phyloP scores from a whole-genome alignment of 2,888 invertebrate species.

The Apamea monoglypha region DNA sequence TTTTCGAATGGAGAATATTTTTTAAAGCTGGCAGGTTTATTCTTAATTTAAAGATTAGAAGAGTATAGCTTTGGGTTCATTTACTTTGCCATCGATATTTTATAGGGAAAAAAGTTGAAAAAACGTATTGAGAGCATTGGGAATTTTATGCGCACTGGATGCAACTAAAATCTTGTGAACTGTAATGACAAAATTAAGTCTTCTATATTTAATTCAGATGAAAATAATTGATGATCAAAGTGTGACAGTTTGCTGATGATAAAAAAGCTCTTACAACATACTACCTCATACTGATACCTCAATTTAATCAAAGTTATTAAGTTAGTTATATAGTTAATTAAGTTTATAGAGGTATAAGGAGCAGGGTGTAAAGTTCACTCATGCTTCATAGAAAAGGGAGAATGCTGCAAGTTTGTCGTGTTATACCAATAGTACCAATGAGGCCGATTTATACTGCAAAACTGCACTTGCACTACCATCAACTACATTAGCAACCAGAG shows the following conservation, averaged over 20 bases:
- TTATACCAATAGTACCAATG: neutral
- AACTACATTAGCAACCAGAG: neutral
- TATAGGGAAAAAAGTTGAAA: neutral
- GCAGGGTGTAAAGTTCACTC: no score
- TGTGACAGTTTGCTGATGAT: neutral
- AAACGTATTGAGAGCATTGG: neutral
- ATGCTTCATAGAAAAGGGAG: no score
- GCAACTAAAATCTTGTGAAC: neutral
- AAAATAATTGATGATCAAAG: neutral
- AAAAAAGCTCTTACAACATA: neutral
- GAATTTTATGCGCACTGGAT: neutral
- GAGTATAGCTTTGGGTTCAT: neutral
- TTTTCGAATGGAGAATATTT: slow-evolving; percentile 23
- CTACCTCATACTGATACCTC: neutral
- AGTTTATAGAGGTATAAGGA: no score
- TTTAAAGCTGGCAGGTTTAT: slow-evolving; percentile 2
- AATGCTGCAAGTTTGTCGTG: neutral
- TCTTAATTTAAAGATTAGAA: slow-evolving; percentile 28
- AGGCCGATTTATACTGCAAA: neutral
- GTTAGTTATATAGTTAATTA: no score
- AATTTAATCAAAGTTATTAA: no score
- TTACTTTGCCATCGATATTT: neutral
- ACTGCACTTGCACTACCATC: no score
- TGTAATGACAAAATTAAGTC: no score
- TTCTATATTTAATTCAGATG: neutral